Conservation (phyloP, 2,113 vertebrate genomes). For the Gasterosteus aculeatus region DNA sequence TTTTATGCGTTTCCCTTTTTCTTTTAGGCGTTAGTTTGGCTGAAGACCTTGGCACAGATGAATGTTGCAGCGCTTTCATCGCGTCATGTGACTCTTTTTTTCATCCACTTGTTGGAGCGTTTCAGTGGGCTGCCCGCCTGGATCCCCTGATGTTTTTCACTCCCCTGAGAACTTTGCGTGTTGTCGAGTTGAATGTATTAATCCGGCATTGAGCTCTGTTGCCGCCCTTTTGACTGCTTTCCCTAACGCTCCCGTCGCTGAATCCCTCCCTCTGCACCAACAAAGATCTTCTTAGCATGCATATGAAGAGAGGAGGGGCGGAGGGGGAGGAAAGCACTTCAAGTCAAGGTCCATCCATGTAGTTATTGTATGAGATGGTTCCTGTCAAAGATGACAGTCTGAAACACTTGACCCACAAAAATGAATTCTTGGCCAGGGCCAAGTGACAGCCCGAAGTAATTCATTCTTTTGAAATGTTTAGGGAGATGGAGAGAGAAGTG, state of each 20-base stretch:
- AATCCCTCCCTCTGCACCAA: conserved; percentile 18
- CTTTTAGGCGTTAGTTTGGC: conserved; percentile 81
- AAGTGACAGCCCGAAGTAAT: conserved; percentile 80
- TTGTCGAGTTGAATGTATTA: conserved; percentile 55
- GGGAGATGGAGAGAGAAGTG: conserved; percentile 69
- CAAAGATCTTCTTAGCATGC: conserved; percentile 71
- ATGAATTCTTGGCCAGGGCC: conserved; percentile 82
- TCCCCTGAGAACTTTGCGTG: conserved; percentile 43
- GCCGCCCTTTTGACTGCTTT: conserved; percentile 32
- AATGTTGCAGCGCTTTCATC: conserved; percentile 62
- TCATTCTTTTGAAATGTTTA: conserved; percentile 79
- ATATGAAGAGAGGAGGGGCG: conserved; percentile 45
- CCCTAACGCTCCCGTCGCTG: conserved; percentile 23
- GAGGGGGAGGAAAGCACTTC: conserved; percentile 39
- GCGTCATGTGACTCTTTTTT: conserved; percentile 50
- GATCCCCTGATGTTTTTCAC: conserved; percentile 28
- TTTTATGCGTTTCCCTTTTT: conserved; percentile 82
- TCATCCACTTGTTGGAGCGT: conserved; percentile 18
- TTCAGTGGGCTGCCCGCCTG: not conserved
- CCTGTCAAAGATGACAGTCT: conserved; percentile 83
- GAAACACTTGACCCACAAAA: conserved; percentile 84
- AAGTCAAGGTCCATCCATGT: conserved; percentile 79
- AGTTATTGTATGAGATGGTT: conserved; percentile 81
- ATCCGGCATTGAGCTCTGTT: conserved; percentile 62
- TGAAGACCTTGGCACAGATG: conserved; percentile 71